Evolutionary conservation across 2,888 invertebrate species (phyloP), one percentile per base, ranked within the genome.

Genomic region (Ochropleura leucogaster): DNA sequence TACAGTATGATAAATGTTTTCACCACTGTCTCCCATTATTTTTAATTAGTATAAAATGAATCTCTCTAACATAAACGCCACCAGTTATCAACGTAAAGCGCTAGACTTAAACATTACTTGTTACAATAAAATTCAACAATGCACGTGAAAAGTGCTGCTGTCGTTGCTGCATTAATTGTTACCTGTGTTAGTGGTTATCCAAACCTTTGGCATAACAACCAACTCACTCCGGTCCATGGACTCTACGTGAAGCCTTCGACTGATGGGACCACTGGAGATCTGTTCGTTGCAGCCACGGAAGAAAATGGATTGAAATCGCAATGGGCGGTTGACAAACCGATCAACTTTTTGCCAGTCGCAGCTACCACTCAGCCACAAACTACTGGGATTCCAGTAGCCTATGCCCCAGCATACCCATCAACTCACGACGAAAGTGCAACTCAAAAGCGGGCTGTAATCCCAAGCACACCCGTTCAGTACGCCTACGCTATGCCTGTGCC

Each of bases 231-330:
- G n/a, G 96, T 96, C 8, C 95, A 95, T 55, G 94, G 95, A 4
- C 87, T 96, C 2, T 96, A 91, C 83, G 93, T 96, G 16, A 95
- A 95, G 75, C 96, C 96, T 2, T 96, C 96, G 3, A 82, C 82
- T 7, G 96, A 96, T 76, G 96, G 96, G 0, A 91, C 92, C 9
- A 95, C 95, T 0, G 96, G 96, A 44, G 96, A 96, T 80, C 89
- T 96, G 14, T 96, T 94, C 88, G 96, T 96, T 1, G 96, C 96
- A 9, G 96, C 96, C 2, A 90, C 96, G 10, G 96, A 96, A 88
- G 95, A 96, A 60, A 93, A 85, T 60, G 96, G 95, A 40, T 89
- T 91, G 2, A 94, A 93, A 69, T 88, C 95, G 0, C 94, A 95
- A 77, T 96, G 96, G 96, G 89, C 95, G 6, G 94, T 94, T 0